Conservation (phyloP, 2,888 invertebrate species). For the Diaperis boleti region DNA sequence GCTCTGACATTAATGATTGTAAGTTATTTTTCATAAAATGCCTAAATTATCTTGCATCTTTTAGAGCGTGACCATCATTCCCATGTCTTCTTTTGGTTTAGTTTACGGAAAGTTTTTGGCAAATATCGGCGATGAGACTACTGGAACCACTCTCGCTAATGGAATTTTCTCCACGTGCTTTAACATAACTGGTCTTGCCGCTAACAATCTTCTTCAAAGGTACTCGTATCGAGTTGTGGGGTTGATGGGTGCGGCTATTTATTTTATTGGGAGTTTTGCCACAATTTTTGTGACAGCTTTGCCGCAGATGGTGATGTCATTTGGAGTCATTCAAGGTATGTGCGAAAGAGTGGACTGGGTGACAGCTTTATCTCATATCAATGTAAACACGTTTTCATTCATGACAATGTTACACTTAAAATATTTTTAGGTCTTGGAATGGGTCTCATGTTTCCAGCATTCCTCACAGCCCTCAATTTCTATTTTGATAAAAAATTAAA, state of each 20-base stretch:
- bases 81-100: conserved; percentile 77
- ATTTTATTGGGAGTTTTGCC: conserved; percentile 72
- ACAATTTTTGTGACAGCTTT: conserved; percentile 75
- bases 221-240: conserved; percentile 78
- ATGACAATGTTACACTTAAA: too few species aligned
- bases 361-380: too few species aligned
- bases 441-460: conserved; percentile 79
- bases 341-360: neutral
- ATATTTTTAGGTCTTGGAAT: conserved; percentile 76
- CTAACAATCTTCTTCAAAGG: conserved; percentile 75
- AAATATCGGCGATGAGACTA: conserved; percentile 75
- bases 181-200: conserved; percentile 75
- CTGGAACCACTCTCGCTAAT: conserved; percentile 77
- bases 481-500: conserved; percentile 79
- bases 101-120: conserved; percentile 78
- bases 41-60: conserved; percentile 46
- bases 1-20: conserved; percentile 82
- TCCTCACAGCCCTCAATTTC: conserved; percentile 80
- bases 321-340: conserved; percentile 74
- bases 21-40: conserved; percentile 69
- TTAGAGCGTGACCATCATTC: conserved; percentile 77
- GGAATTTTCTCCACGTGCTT: conserved; percentile 76
- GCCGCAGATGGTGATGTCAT: conserved; percentile 74
- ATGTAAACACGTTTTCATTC: too few species aligned
- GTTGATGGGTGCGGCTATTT: conserved; percentile 74